Evolutionary conservation across 2,888 invertebrate species (phyloP).

Genomic region (Athalia cordata): DNA sequence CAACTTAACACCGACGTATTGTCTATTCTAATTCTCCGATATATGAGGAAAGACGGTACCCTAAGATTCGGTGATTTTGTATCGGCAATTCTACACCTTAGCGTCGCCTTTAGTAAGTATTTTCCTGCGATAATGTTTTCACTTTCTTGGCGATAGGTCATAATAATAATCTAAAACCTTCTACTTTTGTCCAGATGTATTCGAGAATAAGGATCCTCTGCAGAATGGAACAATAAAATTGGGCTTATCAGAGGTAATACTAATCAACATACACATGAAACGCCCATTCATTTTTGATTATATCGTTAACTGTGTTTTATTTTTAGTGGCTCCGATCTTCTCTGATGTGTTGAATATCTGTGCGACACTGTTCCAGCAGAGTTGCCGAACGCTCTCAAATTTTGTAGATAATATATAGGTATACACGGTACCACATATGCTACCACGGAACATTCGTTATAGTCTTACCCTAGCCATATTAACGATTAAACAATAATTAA

Average conservation of each 20-base stretch:
- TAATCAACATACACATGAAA: not conserved
- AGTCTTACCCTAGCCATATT: conserved; percentile 65
- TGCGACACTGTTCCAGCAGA: not conserved
- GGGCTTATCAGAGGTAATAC: conserved; percentile 84
- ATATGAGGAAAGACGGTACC: conserved; percentile 95
- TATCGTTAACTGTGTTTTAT: conserved; percentile 57
- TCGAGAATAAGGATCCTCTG: conserved; percentile 86
- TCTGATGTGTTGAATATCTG: conserved; percentile 78
- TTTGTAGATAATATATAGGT: conserved; percentile 66
- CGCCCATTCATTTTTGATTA: not conserved
- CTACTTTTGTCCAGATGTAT: conserved; percentile 76
- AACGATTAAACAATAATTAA: conserved; percentile 56
- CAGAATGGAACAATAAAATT: conserved; percentile 89
- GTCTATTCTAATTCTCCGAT: conserved; percentile 87
- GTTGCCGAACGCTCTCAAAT: conserved; percentile 52
- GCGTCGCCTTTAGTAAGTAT: conserved; percentile 88
- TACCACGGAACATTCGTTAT: conserved; percentile 48
- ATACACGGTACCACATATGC: not conserved
- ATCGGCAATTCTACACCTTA: conserved; percentile 90
- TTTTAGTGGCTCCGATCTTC: conserved; percentile 86
- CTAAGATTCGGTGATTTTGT: conserved; percentile 94
- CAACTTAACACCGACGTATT: conserved; percentile 90
- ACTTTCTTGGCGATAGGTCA: conserved; percentile 11
- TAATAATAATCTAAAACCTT: not conserved
- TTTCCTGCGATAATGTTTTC: not conserved